Evolutionary conservation across 1,140 invertebrate genomes (phyloP), one percentile per base, ranked within the genome.

Genomic region (Bilobella aurantiaca): DNA sequence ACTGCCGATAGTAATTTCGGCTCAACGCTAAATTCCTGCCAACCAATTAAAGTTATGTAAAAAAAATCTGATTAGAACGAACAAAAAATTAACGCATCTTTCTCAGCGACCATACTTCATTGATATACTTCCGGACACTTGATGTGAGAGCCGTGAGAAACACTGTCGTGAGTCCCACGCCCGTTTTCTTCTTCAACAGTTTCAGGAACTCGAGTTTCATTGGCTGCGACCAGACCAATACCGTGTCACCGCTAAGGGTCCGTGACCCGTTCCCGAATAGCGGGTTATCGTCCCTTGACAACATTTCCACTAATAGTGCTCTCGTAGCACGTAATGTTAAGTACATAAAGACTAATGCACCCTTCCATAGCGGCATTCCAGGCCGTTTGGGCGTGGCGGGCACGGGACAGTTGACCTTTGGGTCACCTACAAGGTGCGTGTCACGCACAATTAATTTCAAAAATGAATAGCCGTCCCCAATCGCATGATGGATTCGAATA

Each of bases 391-490:
- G 58, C 34, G 29, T 0, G 28, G 64, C 68, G 12, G 53, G 31
- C 0, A 60, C 28, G 8, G 70, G 65, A 30, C 49, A 62, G 21
- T 32, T 28, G 0, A 31, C 27, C 27, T 65, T 64, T 3, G 31
- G n/a, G 42, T 67, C 65, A 1, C 67, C 65, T 16, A 67, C 63
- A 62, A 69, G 49, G 3, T 12, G 5, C 49, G 49, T 69, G 21
- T 69, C 70, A 56, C 58, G 34, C 37, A 72, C 46, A 2, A 72
- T 69, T 0, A 72, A 37, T 62, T 72, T 72, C 62, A 72, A 60
- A 2, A 72, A 53, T 14, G 70, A 72, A 56, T 64, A 72, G 16
- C 70, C 70, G 58, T 72, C 70, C 8, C 70, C 70, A 12, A 72
- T 65, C 23, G 65, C 70, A 67, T 72, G 70, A 61, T 63, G 59